These are phyloP conservation scores for Dusona sp. DNA, from an alignment of 2,888 invertebrate species.

Conservation along the genomic window DNA sequence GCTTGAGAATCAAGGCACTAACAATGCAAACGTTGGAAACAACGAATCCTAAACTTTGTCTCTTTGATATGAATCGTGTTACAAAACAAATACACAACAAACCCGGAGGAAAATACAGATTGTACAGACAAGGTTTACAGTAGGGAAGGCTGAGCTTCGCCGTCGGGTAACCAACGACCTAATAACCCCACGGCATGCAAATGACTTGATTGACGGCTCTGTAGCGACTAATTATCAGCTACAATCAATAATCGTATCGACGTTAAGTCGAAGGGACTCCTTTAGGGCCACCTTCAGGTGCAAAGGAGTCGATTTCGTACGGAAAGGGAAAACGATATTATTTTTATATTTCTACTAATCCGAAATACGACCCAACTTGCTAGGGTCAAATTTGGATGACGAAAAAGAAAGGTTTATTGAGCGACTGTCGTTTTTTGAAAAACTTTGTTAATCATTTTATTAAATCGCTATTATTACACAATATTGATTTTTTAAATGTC, in stretches of 20 bases:
- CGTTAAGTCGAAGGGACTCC: constrained; percentile 67
- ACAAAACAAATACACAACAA: neutral
- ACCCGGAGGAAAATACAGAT: constrained; percentile 9
- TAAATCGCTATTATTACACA: no score
- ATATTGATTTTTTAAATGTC: no score
- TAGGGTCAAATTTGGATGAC: neutral
- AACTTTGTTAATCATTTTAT: neutral
- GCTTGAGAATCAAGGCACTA: neutral
- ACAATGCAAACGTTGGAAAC: neutral
- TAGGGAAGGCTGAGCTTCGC: constrained; percentile 72
- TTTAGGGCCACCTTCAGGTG: constrained; percentile 65
- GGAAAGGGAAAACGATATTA: neutral
- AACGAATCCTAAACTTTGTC: neutral
- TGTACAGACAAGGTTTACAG: constrained; percentile 3
- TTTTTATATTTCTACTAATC: neutral
- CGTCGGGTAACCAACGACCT: constrained; percentile 82
- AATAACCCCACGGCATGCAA: constrained; percentile 80
- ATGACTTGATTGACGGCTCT: constrained; percentile 82
- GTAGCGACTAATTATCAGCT: constrained; percentile 83
- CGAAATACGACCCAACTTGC: neutral
- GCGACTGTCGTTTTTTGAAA: neutral
- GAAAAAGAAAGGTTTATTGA: neutral
- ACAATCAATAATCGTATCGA: constrained; percentile 80
- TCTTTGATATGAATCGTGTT: neutral
- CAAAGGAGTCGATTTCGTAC: constrained; percentile 16